These are phyloP conservation scores for Aelia acuminata DNA, from an alignment of 2,888 invertebrate genomes.

Conservation along the genomic window DNA sequence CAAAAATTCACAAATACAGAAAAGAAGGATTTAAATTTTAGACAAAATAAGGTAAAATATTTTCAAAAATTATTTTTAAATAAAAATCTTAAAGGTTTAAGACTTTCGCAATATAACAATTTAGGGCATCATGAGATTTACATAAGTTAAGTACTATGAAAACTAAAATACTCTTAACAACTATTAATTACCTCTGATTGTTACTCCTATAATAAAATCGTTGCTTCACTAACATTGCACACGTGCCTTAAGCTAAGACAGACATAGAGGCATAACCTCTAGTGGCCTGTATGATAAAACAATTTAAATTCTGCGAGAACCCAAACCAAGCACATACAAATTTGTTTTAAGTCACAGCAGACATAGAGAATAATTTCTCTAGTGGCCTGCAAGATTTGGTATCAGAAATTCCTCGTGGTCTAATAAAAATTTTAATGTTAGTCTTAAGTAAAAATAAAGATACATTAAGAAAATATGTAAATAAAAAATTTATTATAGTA, in stretches of 20 bases:
- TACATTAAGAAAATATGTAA: not conserved
- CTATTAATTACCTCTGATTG: not conserved
- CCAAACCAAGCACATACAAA: not conserved
- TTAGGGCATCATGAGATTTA: too few relatives aligned
- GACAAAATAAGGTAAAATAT: too few relatives aligned
- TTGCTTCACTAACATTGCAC: not conserved
- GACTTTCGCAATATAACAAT: too few relatives aligned
- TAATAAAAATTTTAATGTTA: not conserved
- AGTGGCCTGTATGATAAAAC: slow-evolving; percentile 50
- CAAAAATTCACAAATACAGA: too few relatives aligned
- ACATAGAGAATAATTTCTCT: slow-evolving; percentile 29
- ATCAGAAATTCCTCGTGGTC: not conserved
- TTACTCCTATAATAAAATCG: not conserved
- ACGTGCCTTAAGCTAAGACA: slow-evolving; percentile 5
- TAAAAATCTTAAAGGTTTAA: too few relatives aligned
- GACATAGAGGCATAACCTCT: slow-evolving; percentile 47
- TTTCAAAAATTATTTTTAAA: too few relatives aligned
- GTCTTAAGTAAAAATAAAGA: not conserved
- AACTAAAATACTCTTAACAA: not conserved
- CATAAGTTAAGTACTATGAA: not conserved
- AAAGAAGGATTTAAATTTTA: too few relatives aligned
- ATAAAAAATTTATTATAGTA: not conserved
- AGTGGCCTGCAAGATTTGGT: slow-evolving; percentile 17
- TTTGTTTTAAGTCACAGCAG: not conserved
- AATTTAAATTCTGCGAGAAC: not conserved